phyloP scores from a whole-genome alignment of 2,888 invertebrate genomes.

The Psococerastis gibbosa region DNA sequence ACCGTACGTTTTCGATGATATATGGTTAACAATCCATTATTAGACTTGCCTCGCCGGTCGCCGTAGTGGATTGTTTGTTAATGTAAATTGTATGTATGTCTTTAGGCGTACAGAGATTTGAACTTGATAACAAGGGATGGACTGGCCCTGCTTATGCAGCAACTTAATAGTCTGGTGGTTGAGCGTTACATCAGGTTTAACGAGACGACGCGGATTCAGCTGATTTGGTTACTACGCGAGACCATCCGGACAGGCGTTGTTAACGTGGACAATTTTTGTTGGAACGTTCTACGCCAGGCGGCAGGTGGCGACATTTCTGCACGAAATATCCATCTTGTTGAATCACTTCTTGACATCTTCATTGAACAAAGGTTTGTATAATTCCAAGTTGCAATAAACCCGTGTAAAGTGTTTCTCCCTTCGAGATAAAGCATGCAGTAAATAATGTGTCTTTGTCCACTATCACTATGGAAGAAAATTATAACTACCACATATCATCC shows the following conservation, averaged over 20 bases:
- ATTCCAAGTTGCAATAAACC: background rate
- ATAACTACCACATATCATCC: too few species aligned
- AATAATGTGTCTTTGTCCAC: too few species aligned
- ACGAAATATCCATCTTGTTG: conserved; percentile 72
- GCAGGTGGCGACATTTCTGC: conserved; percentile 84
- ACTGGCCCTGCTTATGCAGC: conserved; percentile 57
- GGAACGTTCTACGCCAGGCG: conserved; percentile 82
- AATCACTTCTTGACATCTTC: conserved; percentile 78
- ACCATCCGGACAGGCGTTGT: conserved; percentile 78
- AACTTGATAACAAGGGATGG: conserved; percentile 81
- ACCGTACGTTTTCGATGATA: too few species aligned
- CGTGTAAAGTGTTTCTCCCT: too few species aligned
- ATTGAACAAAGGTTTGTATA: conserved; percentile 44
- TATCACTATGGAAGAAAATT: too few species aligned
- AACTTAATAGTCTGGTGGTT: conserved; percentile 65
- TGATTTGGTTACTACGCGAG: conserved; percentile 81
- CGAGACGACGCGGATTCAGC: conserved; percentile 60
- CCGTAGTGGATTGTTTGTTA: too few species aligned
- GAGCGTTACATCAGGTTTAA: conserved; percentile 77
- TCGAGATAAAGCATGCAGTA: too few species aligned
- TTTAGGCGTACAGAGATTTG: conserved; percentile 70
- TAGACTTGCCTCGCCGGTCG: too few species aligned
- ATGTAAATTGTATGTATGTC: conserved; percentile 14
- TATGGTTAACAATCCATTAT: too few species aligned
- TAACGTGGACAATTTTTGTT: conserved; percentile 74